phyloP scores from a whole-genome alignment of 23 tunicate genomes.

The Halocynthia roretzi region DNA sequence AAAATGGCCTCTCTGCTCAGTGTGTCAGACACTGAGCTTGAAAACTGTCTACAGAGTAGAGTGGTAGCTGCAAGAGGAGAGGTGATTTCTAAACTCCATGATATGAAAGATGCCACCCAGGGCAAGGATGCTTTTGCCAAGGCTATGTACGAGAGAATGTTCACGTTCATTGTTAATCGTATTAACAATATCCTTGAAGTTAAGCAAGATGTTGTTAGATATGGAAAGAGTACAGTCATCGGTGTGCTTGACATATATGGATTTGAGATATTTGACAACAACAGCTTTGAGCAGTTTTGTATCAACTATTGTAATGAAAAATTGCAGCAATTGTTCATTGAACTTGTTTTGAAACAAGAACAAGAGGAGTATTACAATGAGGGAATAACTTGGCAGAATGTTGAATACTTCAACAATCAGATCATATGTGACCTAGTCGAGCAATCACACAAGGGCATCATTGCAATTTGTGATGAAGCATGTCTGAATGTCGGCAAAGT shows the following conservation, averaged over 20 bases:
- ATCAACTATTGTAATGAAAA: constrained; percentile 96
- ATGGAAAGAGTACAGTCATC: constrained; percentile 83
- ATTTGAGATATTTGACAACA: constrained; percentile 92
- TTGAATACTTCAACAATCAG: constrained; percentile 92
- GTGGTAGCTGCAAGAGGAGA: constrained; percentile 94
- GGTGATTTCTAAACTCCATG: constrained; percentile 59
- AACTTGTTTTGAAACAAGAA: constrained; percentile 97
- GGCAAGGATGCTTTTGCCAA: constrained; percentile 95
- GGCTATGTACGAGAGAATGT: constrained; percentile 88
- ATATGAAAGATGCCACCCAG: constrained; percentile 50
- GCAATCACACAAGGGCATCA: constrained; percentile 80
- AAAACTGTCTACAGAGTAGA: constrained; percentile 50
- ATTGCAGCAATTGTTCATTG: constrained; percentile 91
- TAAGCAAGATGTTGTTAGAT: constrained; percentile 71
- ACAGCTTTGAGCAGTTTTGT: constrained; percentile 96
- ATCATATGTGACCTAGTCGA: constrained; percentile 90
- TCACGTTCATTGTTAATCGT: constrained; percentile 75
- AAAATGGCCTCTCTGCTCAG: constrained; percentile 56
- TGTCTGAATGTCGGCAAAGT: constrained; percentile 84
- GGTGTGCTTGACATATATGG: constrained; percentile 96
- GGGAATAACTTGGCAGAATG: constrained; percentile 89
- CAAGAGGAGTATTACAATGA: constrained; percentile 91
- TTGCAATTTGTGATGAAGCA: constrained; percentile 90
- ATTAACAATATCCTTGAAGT: constrained; percentile 88
- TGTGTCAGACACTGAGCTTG: constrained; percentile 38